phyloP scores from a whole-genome alignment of 1,140 invertebrate genomes.

The Ceratosolen fusciceps region DNA sequence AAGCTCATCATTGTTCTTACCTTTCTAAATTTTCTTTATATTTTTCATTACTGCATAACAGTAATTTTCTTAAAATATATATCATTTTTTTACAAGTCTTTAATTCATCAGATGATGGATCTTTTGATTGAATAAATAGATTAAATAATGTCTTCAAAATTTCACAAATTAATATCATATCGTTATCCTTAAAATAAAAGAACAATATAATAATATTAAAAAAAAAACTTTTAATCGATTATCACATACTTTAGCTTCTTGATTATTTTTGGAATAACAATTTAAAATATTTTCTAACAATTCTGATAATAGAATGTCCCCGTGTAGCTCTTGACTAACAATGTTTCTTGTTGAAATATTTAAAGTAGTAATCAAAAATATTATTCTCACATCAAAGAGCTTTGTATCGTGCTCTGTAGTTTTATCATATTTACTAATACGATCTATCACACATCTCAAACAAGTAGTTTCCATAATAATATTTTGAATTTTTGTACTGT shows the following conservation, averaged over 20 bases:
- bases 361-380: conserved; percentile 90
- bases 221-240: conserved; percentile 28
- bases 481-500: conserved; percentile 80
- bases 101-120: conserved; percentile 78
- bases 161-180: conserved; percentile 84
- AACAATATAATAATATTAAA: conserved; percentile 40
- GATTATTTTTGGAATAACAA: conserved; percentile 56
- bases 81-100: conserved; percentile 82
- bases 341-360: conserved; percentile 79
- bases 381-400: conserved; percentile 88
- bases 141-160: conserved; percentile 93
- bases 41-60: conserved; percentile 77
- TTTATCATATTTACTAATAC: conserved; percentile 79
- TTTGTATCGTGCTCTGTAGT: conserved; percentile 79
- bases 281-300: conserved; percentile 81
- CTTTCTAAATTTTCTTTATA: conserved; percentile 81
- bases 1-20: conserved; percentile 74
- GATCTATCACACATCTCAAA: conserved; percentile 81
- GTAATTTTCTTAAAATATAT: conserved; percentile 79
- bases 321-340: conserved; percentile 84
- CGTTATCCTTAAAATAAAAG: conserved; percentile 73
- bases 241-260: conserved; percentile 52
- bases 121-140: conserved; percentile 73
- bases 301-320: conserved; percentile 84
- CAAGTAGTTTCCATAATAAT: conserved; percentile 81